Percentiles rank a stretch among this genome's conserved stretches.
Evolutionary conservation across 2,888 invertebrate species (phyloP).

Genomic region (Polydrusus pterygomalis): DNA sequence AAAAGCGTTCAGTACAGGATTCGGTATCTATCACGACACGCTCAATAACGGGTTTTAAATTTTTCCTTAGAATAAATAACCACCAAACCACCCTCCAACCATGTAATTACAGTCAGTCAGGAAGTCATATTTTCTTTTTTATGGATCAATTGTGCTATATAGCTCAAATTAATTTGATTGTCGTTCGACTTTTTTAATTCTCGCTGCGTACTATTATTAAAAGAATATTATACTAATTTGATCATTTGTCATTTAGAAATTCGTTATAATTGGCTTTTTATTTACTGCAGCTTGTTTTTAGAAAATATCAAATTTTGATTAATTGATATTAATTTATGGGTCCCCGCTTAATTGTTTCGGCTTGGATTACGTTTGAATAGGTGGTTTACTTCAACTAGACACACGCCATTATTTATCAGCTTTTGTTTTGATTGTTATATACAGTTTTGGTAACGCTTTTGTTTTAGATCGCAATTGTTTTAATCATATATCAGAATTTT

Average conservation of each 20-base stretch:
- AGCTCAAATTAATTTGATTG: slow-evolving; percentile 64
- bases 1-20: slow-evolving; percentile 23
- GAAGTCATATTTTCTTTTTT: slow-evolving; percentile 58
- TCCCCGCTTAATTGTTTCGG: slow-evolving; percentile 57
- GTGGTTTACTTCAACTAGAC: slow-evolving; percentile 41
- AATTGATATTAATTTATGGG: slow-evolving; percentile 60
- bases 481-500: slow-evolving; percentile 9
- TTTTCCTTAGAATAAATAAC: slow-evolving; percentile 52
- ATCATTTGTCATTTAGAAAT: slow-evolving; percentile 66
- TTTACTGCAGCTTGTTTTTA: slow-evolving; percentile 54
- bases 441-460: slow-evolving; percentile 21
- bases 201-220: slow-evolving; percentile 62
- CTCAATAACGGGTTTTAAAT: slow-evolving; percentile 50
- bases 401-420: slow-evolving; percentile 49
- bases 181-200: slow-evolving; percentile 64
- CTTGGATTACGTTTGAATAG: slow-evolving; percentile 58
- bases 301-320: slow-evolving; percentile 61
- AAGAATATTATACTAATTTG: slow-evolving; percentile 67
- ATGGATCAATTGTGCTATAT: slow-evolving; percentile 56
- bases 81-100: slow-evolving; percentile 49
- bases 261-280: slow-evolving; percentile 54
- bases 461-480: slow-evolving; percentile 17
- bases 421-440: slow-evolving; percentile 45
- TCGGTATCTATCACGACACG: slow-evolving; percentile 47
- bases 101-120: slow-evolving; percentile 53